Evolutionary conservation across 2,113 vertebrate species (phyloP).

Genomic region (Nothoprocta perdicaria): DNA sequence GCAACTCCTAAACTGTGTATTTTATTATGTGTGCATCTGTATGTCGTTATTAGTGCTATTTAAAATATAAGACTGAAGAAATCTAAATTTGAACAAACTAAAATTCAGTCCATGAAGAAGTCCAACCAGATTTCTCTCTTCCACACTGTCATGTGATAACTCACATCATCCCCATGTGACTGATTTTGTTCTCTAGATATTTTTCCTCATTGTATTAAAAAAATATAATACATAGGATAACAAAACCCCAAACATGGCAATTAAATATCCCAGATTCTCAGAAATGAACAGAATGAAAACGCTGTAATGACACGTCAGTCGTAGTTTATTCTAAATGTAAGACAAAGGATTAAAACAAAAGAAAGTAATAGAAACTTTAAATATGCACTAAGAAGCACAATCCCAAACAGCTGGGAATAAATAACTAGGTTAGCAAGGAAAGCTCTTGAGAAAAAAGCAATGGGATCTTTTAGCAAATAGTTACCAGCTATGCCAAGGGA

Average conservation of each 20-base stretch:
- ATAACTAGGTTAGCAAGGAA: background rate
- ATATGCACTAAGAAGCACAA: background rate
- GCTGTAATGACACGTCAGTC: background rate
- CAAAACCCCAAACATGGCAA: background rate
- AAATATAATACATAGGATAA: background rate
- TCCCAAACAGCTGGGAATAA: background rate
- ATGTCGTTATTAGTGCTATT: background rate
- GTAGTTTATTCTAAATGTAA: background rate
- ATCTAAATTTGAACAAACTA: background rate
- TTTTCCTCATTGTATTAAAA: background rate
- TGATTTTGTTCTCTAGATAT: background rate
- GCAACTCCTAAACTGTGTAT: background rate
- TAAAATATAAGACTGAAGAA: background rate
- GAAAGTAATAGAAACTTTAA: background rate
- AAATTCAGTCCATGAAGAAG: background rate
- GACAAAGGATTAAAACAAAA: background rate
- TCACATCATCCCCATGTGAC: background rate
- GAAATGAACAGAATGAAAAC: background rate
- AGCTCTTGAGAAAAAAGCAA: background rate
- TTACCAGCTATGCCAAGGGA: background rate
- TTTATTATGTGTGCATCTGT: background rate
- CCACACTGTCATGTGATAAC: background rate
- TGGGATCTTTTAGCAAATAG: background rate
- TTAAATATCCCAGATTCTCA: background rate
- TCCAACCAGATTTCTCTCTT: background rate